Base-by-base conservation (phyloP, 2,888 invertebrate genomes). In the Mesorhabditis belari region DNA sequence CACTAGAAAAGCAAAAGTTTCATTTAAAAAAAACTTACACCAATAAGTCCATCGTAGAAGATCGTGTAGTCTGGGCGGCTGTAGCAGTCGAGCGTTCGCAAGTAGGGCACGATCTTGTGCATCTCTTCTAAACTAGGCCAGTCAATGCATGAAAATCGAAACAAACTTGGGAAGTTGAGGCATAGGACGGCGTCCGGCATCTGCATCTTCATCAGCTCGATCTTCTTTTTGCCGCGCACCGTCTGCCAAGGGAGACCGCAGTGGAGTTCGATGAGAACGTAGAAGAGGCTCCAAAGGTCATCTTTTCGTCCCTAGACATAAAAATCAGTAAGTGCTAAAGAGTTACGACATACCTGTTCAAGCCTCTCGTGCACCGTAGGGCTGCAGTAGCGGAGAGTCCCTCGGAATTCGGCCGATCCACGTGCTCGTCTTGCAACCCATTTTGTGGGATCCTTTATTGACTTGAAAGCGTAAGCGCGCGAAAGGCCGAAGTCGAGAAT, bases 181-280 rank as follows among this genome's bases (percentile, higher is more conserved):
- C 44, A 35, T 9, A 35, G 44, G 12, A n/a, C n/a, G 12, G 12
- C 44, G 44, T 35, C 44, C 12, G 12, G 12, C 12, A 35, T 35
- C 12, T 35, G 44, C 44, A 35, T 9, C 44, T 35, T 35, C 44
- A 35, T 35, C 44, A n/a, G 12, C 44, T 35, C 44, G 44, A 35
- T 29, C 57, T 62, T 4, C 26, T 49, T 19, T 19, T 70, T 66
- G n/a, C 71, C 73, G 21, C 60, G 55, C 24, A 58, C 64, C 12
- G 54, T 63, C 63, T 75, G 75, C 76, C 76, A 76, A 17, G 74
- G 76, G 27, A 76, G 64, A 19, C 70, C 72, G 54, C 72, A 74
- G 90, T 90, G 81, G 91, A 92, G 50, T 57, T 71, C 73, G 55
- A 78, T 76, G 44, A 66, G 58, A 54, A 66, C 61, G 59, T 65